Percentiles rank a stretch among this genome's conserved stretches.
Conservation (phyloP, 2,113 vertebrate species). For the Isichthys henryi region DNA sequence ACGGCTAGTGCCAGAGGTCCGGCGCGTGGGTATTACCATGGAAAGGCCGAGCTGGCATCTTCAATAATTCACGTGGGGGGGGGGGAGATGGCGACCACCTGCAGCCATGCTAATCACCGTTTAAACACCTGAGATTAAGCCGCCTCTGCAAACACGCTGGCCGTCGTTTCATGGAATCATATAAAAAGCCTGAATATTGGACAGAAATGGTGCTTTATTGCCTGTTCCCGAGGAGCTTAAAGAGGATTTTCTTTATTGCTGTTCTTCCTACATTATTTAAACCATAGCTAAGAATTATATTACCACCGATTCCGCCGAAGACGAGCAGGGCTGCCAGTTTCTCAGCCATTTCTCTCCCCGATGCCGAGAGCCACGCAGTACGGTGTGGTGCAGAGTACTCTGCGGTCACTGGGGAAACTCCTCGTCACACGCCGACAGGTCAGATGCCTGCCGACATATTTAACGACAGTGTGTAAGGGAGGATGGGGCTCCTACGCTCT, state of each 20-base stretch:
- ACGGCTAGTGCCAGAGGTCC: not conserved
- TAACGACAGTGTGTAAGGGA: not conserved
- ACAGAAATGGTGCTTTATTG: not conserved
- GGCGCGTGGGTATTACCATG: not conserved
- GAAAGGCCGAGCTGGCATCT: conserved; percentile 43
- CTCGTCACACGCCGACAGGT: not conserved
- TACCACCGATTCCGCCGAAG: not conserved
- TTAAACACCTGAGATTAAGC: conserved; percentile 50
- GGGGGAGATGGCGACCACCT: conserved; percentile 31
- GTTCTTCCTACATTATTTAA: conserved; percentile 19
- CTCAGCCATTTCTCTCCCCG: not conserved
- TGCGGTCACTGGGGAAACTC: not conserved
- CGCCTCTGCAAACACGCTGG: not conserved
- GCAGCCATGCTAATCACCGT: conserved; percentile 47
- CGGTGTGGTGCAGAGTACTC: not conserved
- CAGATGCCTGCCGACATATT: not conserved
- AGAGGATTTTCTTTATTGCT: not conserved
- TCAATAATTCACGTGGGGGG: conserved; percentile 42
- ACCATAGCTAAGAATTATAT: not conserved
- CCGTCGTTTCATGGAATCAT: not conserved
- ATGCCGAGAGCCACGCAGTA: not conserved
- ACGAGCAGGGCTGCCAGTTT: not conserved
- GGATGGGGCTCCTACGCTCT: not conserved
- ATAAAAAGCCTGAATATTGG: not conserved
- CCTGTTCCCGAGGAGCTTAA: not conserved